Evolutionary conservation across 2,888 invertebrate genomes (phyloP).

Genomic region (Synergus itoensis): DNA sequence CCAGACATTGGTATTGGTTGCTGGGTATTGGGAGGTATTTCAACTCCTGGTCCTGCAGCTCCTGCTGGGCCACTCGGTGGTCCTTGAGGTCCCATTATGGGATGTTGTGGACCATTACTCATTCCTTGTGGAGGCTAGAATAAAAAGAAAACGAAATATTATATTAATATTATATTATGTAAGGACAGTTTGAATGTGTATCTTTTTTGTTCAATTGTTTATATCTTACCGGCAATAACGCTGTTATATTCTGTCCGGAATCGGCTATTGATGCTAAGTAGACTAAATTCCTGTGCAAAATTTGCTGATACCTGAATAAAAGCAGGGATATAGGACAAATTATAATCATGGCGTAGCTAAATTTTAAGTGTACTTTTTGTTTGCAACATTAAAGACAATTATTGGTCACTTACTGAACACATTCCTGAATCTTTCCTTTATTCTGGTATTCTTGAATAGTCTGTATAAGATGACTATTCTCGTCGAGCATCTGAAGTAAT

Average conservation of each 20-base stretch:
- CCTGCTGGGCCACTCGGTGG: constrained; percentile 74
- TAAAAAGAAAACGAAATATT: constrained; percentile 26
- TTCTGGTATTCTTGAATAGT: constrained; percentile 98
- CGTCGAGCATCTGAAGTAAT: constrained; percentile 90
- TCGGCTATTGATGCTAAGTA: constrained; percentile 98
- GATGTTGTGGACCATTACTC: constrained; percentile 76
- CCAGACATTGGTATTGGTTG: constrained; percentile 75
- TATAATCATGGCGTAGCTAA: background rate
- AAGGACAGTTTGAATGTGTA: background rate
- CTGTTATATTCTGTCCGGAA: constrained; percentile 94
- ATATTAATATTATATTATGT: background rate
- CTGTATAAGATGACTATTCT: constrained; percentile 97
- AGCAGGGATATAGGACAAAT: background rate
- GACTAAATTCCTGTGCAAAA: constrained; percentile 96
- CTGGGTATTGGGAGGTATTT: constrained; percentile 74
- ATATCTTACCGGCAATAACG: constrained; percentile 88
- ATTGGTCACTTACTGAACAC: constrained; percentile 85
- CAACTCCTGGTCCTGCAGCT: constrained; percentile 71
- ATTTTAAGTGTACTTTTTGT: background rate
- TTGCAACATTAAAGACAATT: background rate
- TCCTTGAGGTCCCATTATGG: constrained; percentile 77
- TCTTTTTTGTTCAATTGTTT: background rate
- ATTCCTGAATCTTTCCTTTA: constrained; percentile 96
- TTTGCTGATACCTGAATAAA: constrained; percentile 86
- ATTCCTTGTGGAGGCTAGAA: constrained; percentile 81